phyloP scores from a whole-genome alignment of 2,113 vertebrate species.

The Protobothrops mucrosquamatus region DNA sequence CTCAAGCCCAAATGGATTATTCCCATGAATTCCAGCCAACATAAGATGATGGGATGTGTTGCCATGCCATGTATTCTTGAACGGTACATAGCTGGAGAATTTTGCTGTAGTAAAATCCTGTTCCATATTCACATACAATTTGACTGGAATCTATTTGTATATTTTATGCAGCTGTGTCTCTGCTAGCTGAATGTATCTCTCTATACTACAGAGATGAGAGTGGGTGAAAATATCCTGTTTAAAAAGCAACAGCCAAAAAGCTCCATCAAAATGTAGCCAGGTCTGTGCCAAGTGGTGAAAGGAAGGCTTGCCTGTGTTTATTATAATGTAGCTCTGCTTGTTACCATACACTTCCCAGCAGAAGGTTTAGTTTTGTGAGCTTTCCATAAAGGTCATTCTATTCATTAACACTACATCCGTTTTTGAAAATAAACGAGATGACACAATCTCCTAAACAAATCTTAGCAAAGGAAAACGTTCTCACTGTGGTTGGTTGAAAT shows the following conservation, averaged over 20 bases:
- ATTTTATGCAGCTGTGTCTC: background rate
- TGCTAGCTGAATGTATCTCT: background rate
- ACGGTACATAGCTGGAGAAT: background rate
- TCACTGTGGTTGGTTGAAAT: slow-evolving; percentile 4
- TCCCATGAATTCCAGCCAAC: background rate
- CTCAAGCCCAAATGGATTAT: background rate
- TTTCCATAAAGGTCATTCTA: background rate
- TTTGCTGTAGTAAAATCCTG: background rate
- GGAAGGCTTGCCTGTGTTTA: background rate
- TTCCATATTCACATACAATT: background rate
- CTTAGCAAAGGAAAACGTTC: slow-evolving; percentile 44
- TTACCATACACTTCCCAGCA: background rate
- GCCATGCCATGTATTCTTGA: background rate
- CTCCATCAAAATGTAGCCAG: background rate
- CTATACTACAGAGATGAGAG: background rate
- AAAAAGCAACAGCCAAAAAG: background rate
- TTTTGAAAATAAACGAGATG: slow-evolving; percentile 35
- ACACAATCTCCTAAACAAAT: slow-evolving; percentile 38
- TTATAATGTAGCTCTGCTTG: background rate
- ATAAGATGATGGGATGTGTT: background rate
- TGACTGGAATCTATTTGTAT: background rate
- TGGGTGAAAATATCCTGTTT: background rate
- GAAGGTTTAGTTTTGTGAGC: background rate
- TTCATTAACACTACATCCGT: background rate
- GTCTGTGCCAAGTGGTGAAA: background rate